Conservation (phyloP, 2,797 vertebrate species). For the Hapalemur alaotrensis region DNA sequence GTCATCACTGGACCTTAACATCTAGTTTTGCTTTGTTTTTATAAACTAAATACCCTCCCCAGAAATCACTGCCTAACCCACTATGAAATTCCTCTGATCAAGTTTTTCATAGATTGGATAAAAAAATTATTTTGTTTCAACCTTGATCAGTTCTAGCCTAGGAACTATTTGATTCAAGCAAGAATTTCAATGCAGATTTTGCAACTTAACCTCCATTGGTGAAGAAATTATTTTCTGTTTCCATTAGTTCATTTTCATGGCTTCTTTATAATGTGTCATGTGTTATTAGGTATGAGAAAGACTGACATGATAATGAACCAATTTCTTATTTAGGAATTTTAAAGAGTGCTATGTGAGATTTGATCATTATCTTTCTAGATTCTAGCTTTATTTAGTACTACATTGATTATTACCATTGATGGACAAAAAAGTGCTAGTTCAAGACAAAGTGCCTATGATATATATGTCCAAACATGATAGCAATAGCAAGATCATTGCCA, state of each 20-base stretch:
- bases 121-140: constrained; percentile 3
- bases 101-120: neutral
- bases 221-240: neutral
- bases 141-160: neutral
- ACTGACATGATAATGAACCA: neutral
- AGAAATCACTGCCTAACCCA: constrained; percentile 11
- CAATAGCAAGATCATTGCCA: neutral
- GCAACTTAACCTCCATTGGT: neutral
- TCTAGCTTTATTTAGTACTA: neutral
- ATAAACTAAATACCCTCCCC: neutral
- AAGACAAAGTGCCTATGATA: neutral
- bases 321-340: constrained; percentile 48
- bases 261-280: neutral
- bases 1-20: neutral
- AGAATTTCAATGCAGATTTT: constrained; percentile 10
- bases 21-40: constrained; percentile 29
- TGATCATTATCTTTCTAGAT: neutral
- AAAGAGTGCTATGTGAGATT: neutral
- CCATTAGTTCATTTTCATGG: neutral
- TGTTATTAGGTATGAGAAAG: constrained; percentile 15
- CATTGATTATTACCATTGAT: neutral
- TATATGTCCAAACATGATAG: neutral
- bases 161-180: neutral
- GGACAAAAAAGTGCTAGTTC: neutral
- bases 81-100: neutral